phyloP scores from a whole-genome alignment of 2,797 vertebrate genomes.

The Anniella stebbinsi region DNA sequence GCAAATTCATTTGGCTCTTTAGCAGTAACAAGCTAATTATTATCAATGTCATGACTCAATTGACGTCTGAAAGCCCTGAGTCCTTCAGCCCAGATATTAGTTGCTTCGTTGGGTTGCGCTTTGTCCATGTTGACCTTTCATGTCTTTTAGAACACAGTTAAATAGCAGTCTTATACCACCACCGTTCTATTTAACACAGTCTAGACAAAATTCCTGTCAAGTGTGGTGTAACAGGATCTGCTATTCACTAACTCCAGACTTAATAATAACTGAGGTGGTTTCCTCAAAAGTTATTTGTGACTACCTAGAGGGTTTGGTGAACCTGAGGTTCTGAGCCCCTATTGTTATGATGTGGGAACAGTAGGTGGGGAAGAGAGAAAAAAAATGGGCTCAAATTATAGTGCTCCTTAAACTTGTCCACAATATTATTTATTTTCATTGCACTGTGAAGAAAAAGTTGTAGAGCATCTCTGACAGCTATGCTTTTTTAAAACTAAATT shows the following conservation, averaged over 20 bases:
- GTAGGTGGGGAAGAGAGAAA: neutral
- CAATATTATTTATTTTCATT: neutral
- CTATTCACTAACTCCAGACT: neutral
- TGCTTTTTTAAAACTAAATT: neutral
- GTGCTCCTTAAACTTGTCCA: accelerated
- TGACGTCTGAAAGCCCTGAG: constrained; percentile 59
- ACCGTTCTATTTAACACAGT: constrained; percentile 55
- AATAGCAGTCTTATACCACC: constrained; percentile 75
- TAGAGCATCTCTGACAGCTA: neutral
- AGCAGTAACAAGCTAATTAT: neutral
- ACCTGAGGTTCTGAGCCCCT: too few species aligned
- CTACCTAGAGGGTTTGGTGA: neutral
- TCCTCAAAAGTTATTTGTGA: neutral
- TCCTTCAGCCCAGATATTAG: constrained; percentile 56
- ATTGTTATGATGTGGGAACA: neutral
- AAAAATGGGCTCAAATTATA: neutral
- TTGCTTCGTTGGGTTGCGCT: constrained; percentile 58
- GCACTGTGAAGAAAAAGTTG: neutral
- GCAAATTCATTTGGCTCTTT: neutral
- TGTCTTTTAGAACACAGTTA: constrained; percentile 65
- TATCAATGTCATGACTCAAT: constrained; percentile 35
- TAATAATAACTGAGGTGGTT: neutral
- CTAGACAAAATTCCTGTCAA: constrained; percentile 64
- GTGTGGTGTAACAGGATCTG: constrained; percentile 42
- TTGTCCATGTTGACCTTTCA: constrained; percentile 75